Evolutionary conservation across 1,140 invertebrate species (phyloP).

Genomic region (Andrena cerasifolii): DNA sequence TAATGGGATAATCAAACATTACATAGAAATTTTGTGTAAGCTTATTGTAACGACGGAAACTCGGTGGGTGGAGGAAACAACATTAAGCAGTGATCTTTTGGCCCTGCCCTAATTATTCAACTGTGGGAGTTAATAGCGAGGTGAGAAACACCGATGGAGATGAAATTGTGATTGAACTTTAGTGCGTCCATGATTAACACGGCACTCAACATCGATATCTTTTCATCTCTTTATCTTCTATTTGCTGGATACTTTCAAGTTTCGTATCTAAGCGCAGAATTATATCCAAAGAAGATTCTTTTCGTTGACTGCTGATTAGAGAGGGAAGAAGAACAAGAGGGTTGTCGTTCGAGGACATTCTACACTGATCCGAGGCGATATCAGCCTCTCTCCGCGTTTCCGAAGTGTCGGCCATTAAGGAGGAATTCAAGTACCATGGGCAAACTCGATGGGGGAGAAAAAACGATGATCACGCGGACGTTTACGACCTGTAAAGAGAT

Average conservation of each 20-base stretch:
- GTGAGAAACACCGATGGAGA: too few species aligned
- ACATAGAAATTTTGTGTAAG: too few species aligned
- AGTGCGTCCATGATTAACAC: too few species aligned
- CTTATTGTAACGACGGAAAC: not conserved
- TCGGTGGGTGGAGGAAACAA: not conserved
- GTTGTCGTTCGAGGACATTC: slow-evolving; percentile 16
- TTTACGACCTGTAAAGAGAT: slow-evolving; percentile 68
- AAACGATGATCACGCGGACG: slow-evolving; percentile 50
- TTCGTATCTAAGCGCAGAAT: too few species aligned
- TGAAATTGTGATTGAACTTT: too few species aligned
- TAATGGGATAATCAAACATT: not conserved
- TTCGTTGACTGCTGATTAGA: too few species aligned
- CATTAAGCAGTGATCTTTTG: not conserved
- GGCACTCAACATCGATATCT: too few species aligned
- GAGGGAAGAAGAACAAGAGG: not conserved
- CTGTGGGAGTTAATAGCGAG: too few species aligned
- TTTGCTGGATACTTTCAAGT: too few species aligned
- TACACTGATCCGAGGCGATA: slow-evolving; percentile 12
- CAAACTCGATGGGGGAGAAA: slow-evolving; percentile 46
- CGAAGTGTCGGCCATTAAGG: slow-evolving; percentile 56
- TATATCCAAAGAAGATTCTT: too few species aligned
- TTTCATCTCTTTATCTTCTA: too few species aligned
- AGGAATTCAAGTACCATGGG: slow-evolving; percentile 54
- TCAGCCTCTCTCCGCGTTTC: slow-evolving; percentile 33
- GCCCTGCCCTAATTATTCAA: not conserved